Evolutionary conservation across 2,113 vertebrate genomes (phyloP).

Genomic region (Tursiops truncatus): DNA sequence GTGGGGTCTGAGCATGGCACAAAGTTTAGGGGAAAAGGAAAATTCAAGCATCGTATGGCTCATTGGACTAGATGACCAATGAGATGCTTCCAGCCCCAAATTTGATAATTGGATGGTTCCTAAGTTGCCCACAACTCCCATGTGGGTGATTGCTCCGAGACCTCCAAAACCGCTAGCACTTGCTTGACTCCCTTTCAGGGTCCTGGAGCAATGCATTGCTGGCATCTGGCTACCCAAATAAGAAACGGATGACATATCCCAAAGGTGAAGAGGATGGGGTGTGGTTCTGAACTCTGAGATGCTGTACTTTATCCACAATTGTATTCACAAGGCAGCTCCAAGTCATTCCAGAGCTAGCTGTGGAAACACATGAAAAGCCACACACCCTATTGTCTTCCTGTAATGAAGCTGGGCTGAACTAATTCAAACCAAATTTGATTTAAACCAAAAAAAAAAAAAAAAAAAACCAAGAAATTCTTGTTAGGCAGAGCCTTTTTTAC

Average conservation of each 20-base stretch:
- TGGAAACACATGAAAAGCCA: neutral
- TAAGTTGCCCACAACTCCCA: neutral
- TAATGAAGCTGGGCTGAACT: conserved; percentile 63
- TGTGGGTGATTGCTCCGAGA: neutral
- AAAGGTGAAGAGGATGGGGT: neutral
- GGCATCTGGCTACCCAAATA: neutral
- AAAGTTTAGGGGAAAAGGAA: neutral
- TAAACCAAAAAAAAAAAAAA: neutral
- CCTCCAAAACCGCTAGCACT: neutral
- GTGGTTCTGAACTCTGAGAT: neutral
- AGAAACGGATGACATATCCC: neutral
- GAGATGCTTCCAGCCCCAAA: neutral
- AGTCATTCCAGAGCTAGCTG: conserved; percentile 32
- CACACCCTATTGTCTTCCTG: conserved; percentile 66
- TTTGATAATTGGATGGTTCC: neutral
- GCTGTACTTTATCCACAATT: neutral
- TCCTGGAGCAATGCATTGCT: neutral
- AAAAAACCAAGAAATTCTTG: conserved; percentile 67
- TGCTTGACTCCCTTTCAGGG: neutral
- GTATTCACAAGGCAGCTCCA: neutral
- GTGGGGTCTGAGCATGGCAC: neutral
- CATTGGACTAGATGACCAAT: neutral
- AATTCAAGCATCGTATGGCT: neutral
- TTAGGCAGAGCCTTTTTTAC: conserved; percentile 67
- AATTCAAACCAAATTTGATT: conserved; percentile 80